Evolutionary conservation across 2,888 invertebrate species (phyloP), one percentile per base, ranked within the genome.

Genomic region (Meliscaeva auricollis): DNA sequence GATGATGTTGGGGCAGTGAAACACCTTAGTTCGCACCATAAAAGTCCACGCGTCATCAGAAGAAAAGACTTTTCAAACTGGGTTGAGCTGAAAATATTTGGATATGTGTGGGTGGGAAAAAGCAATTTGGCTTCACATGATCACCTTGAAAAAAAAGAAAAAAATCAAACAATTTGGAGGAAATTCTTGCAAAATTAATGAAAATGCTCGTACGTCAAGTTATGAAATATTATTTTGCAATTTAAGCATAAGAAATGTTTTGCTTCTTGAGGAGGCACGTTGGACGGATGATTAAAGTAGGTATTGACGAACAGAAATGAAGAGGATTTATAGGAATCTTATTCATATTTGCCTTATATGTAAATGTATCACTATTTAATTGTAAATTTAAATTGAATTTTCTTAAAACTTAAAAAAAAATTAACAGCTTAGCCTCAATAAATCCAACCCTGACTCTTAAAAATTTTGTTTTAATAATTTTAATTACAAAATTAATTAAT

Each of bases 1-100:
- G n/a, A n/a, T n/a, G n/a, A n/a, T 6, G 62, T 30, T 38, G 30
- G 26, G 5, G 20, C 32, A 30, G 17, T 30, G n/a, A n/a, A 32
- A 17, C 70, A 69, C 78, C 17, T 32, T 26, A 15, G 64, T 32
- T 35, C 81, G 58, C 69, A 77, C 82, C 82, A 82, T 82, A 82
- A 82, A 82, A 82, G 76, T 82, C 72, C 76, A 73, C 82, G 82
- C 82, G 82, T 82, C 82, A 82, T 77, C 72, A 66, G 60, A 52
- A 54, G 50, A 60, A 60, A 38, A 32, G 38, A 15, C 20, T 20
- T 50, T 60, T 58, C n/a, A 5, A 68, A 38, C 22, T 38, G 20
- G 50, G 72, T 58, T 58, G 48, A 5, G 35, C 58, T 20, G 62
- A 56, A 60, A 60, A 60, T 60, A 60, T 60, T 35, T 56, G 35